A percentile compares a stretch with the other conserved stretches of the same genome.
Conservation (phyloP, 92 coral and sea anemone genomes). For the Blastomussa wellsi region DNA sequence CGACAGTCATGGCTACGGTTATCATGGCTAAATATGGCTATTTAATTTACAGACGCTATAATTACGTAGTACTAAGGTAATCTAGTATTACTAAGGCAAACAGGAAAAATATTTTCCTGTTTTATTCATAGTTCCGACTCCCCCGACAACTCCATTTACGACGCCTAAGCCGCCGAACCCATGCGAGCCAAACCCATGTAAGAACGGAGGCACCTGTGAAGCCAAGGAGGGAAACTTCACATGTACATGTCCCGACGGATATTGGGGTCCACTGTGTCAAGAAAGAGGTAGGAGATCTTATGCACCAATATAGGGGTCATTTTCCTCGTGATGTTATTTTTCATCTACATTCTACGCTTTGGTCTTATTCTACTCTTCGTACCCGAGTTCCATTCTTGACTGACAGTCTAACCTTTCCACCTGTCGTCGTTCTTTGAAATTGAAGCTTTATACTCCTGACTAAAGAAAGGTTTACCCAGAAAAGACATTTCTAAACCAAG, state of each 20-base stretch:
- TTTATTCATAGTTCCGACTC: slow-evolving; percentile 1
- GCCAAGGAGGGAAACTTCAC: slow-evolving; percentile 15
- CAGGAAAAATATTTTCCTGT: not conserved
- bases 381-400: too few relatives aligned
- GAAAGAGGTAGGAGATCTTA: slow-evolving; percentile 2
- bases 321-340: too few relatives aligned
- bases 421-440: too few relatives aligned
- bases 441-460: too few relatives aligned
- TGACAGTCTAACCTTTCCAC: too few relatives aligned
- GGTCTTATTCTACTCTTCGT: too few relatives aligned
- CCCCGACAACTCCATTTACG: not conserved
- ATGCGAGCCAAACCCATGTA: slow-evolving; percentile 33
- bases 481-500: too few relatives aligned
- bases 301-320: too few relatives aligned
- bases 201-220: slow-evolving; percentile 37
- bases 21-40: not conserved
- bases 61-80: too few relatives aligned
- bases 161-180: slow-evolving; percentile 18
- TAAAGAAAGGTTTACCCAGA: too few relatives aligned
- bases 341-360: too few relatives aligned
- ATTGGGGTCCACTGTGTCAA: slow-evolving; percentile 22
- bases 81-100: too few relatives aligned
- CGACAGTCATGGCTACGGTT: not conserved
- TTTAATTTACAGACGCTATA: not conserved
- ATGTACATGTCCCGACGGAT: slow-evolving; percentile 30